These are phyloP conservation scores for Drosophila watanabei DNA, from an alignment of 1,140 invertebrate genomes.

Conservation along the genomic window DNA sequence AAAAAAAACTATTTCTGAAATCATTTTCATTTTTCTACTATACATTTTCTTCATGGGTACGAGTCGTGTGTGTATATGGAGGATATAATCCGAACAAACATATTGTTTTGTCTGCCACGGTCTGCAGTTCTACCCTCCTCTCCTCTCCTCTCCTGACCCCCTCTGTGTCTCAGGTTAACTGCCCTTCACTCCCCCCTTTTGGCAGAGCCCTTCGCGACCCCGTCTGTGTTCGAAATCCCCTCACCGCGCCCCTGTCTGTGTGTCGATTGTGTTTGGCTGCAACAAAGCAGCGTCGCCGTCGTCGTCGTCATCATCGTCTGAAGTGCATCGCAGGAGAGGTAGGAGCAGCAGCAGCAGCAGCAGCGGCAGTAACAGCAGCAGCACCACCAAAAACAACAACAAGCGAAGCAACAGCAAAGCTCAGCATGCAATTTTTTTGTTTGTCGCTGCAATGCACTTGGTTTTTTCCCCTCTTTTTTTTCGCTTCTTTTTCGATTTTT, in stretches of 20 bases:
- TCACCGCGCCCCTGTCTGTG: slow-evolving; percentile 58
- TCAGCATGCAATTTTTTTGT: slow-evolving; percentile 68
- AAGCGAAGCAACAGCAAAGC: slow-evolving; percentile 44
- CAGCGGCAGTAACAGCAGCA: slow-evolving; percentile 12
- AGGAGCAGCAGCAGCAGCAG: slow-evolving; percentile 47
- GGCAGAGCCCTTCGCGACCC: slow-evolving; percentile 32
- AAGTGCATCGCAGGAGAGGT: slow-evolving; percentile 66
- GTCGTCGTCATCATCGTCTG: slow-evolving; percentile 64
- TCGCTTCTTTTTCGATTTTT: slow-evolving; percentile 36
- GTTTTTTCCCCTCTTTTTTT: slow-evolving; percentile 51
- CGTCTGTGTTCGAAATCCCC: slow-evolving; percentile 25
- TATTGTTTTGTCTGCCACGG: slow-evolving; percentile 83
- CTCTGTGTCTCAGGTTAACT: slow-evolving; percentile 15
- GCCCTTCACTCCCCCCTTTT: slow-evolving; percentile 12
- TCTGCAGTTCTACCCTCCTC: slow-evolving; percentile 45
- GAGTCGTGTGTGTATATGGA: slow-evolving; percentile 23
- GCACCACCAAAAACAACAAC: slow-evolving; percentile 15
- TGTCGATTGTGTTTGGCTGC: slow-evolving; percentile 74
- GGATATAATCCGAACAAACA: slow-evolving; percentile 83
- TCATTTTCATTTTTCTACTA: not conserved
- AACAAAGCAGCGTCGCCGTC: slow-evolving; percentile 58
- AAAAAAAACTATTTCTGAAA: not conserved
- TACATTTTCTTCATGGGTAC: not conserved
- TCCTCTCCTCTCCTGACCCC: slow-evolving; percentile 10
- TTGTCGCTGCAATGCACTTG: slow-evolving; percentile 58